Percentiles rank a stretch among this genome's conserved stretches.
These are phyloP conservation scores for Mantis religiosa DNA, from an alignment of 2,888 invertebrate species.

Conservation along the genomic window DNA sequence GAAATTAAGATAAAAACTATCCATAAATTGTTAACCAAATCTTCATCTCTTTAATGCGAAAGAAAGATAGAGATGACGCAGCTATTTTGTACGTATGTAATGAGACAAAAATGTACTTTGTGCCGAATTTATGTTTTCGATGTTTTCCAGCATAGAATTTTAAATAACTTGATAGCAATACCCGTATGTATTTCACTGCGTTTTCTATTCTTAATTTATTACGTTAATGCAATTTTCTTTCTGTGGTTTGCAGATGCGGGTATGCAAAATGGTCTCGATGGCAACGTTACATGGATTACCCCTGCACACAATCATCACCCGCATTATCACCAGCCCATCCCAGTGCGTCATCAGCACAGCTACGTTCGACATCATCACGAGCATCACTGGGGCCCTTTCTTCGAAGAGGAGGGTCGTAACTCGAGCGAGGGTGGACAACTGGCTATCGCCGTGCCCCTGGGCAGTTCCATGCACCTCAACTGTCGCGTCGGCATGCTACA, in stretches of 20 bases:
- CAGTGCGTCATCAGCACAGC: conserved; percentile 6
- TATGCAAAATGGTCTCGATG: neutral
- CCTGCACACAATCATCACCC: conserved; percentile 4
- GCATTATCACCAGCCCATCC: neutral
- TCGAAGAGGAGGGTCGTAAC: conserved; percentile 53
- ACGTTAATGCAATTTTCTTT: no score
- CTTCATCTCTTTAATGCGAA: no score
- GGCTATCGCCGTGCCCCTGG: conserved; percentile 58
- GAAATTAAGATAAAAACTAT: no score
- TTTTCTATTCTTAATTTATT: no score
- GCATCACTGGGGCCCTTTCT: conserved; percentile 69
- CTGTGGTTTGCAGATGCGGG: neutral
- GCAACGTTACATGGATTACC: conserved; percentile 7
- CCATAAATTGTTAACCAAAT: no score
- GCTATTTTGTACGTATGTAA: no score
- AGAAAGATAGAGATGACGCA: no score
- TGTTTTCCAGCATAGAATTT: no score
- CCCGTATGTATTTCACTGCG: no score
- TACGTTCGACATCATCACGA: conserved; percentile 55
- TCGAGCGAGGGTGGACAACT: conserved; percentile 51
- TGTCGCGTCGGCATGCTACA: conserved; percentile 67
- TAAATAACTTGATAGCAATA: no score
- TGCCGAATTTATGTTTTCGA: no score
- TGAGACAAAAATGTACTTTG: no score
- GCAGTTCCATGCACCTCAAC: conserved; percentile 60